Conservation (phyloP, 2,888 invertebrate species). For the Gibbula magus region DNA sequence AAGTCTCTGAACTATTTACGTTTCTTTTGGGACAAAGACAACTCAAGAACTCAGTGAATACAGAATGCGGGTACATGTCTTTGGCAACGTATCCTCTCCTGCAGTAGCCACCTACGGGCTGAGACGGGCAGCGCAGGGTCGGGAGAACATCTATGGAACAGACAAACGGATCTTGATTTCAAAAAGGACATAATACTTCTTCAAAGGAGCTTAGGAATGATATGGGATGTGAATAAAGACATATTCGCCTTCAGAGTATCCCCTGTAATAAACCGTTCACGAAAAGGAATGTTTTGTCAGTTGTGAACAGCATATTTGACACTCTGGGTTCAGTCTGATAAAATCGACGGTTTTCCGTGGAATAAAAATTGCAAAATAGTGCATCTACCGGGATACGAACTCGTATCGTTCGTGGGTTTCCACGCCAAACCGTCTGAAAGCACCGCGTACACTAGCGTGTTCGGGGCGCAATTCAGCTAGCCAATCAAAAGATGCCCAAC, state of each 20-base stretch:
- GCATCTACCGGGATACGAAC: no score
- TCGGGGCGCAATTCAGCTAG: no score
- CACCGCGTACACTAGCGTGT: no score
- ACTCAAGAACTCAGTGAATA: slow-evolving; percentile 42
- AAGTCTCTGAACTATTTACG: slow-evolving; percentile 39
- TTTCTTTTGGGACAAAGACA: slow-evolving; percentile 47
- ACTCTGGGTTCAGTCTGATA: slow-evolving; percentile 28
- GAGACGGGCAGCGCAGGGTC: slow-evolving; percentile 24
- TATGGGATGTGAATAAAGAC: slow-evolving; percentile 14
- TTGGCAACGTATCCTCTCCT: slow-evolving; percentile 49
- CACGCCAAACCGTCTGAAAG: no score
- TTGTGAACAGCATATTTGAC: slow-evolving; percentile 28
- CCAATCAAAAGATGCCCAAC: no score
- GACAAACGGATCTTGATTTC: slow-evolving; percentile 26
- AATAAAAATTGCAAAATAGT: no score
- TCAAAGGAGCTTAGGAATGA: slow-evolving; percentile 28
- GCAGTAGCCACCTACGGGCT: no score
- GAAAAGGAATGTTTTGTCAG: not conserved
- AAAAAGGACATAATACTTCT: slow-evolving; percentile 24
- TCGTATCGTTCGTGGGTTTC: no score
- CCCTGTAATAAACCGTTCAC: slow-evolving; percentile 13
- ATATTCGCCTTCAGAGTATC: not conserved
- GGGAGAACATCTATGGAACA: not conserved
- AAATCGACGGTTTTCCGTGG: no score
- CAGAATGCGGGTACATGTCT: slow-evolving; percentile 47